Percentiles rank a stretch among this genome's conserved stretches.
Conservation (phyloP, 2,888 invertebrate species). For the Morpho helenor region DNA sequence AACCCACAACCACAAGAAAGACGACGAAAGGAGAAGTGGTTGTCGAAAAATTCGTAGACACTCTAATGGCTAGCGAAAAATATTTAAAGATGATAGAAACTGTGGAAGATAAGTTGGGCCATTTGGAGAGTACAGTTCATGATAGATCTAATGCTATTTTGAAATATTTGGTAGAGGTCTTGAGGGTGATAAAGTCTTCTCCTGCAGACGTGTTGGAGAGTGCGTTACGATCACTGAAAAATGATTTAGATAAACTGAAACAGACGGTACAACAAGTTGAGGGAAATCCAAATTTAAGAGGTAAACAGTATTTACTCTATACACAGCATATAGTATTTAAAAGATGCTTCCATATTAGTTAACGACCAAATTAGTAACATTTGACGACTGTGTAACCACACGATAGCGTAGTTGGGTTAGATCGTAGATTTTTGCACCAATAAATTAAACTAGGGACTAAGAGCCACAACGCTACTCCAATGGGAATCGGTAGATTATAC, state of each 20-base stretch:
- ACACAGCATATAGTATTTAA: too few species aligned
- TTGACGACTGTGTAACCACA: too few species aligned
- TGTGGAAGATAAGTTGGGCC: conserved; percentile 51
- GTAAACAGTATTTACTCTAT: conserved; percentile 31
- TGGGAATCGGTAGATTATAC: too few species aligned
- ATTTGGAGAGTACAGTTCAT: conserved; percentile 50
- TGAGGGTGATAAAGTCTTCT: conserved; percentile 39
- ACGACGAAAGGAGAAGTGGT: conserved; percentile 41
- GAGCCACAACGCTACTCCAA: too few species aligned
- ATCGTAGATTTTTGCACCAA: too few species aligned
- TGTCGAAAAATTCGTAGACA: conserved; percentile 62
- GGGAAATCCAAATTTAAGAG: conserved; percentile 37
- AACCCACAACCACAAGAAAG: conserved; percentile 31
- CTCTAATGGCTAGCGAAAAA: conserved; percentile 55
- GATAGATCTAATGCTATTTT: conserved; percentile 52
- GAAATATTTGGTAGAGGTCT: conserved; percentile 54
- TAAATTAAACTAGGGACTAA: too few species aligned
- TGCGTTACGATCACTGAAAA: conserved; percentile 38
- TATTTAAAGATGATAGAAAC: conserved; percentile 58
- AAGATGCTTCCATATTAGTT: too few species aligned
- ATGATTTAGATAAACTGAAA: conserved; percentile 45
- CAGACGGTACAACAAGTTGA: conserved; percentile 32
- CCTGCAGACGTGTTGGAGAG: conserved; percentile 37
- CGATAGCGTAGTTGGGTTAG: too few species aligned
- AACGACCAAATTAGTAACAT: too few species aligned